These are phyloP conservation scores for Falco naumanni DNA, from an alignment of 2,797 vertebrate species.

Conservation along the genomic window DNA sequence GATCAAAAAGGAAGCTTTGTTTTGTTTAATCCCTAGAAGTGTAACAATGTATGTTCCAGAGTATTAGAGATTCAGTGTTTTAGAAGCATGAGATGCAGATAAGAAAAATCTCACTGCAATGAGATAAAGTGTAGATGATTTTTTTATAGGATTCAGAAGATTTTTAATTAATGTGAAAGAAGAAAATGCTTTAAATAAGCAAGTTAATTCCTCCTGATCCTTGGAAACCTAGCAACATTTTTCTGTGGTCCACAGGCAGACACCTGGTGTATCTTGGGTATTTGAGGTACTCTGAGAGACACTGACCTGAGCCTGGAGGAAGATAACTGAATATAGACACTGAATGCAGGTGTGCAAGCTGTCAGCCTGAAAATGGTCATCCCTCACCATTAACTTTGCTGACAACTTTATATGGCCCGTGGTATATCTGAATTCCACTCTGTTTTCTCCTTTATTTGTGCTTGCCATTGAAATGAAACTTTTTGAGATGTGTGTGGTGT, in stretches of 20 bases:
- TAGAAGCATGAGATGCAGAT: not conserved
- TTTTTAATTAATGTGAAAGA: not conserved
- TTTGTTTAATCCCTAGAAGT: not conserved
- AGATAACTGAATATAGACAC: slow-evolving; percentile 15
- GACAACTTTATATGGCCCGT: not conserved
- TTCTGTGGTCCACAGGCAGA: not conserved
- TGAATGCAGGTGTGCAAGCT: slow-evolving; percentile 31
- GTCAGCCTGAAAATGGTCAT: slow-evolving; percentile 42
- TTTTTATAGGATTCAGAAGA: not conserved
- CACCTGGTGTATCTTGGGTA: slow-evolving; percentile 15
- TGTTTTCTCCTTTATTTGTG: slow-evolving; percentile 22
- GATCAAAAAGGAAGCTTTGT: not conserved
- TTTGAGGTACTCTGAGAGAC: slow-evolving; percentile 13
- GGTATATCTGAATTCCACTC: not conserved
- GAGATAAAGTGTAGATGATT: not conserved
- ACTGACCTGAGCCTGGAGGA: slow-evolving; percentile 20
- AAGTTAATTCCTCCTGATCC: slow-evolving; percentile 50
- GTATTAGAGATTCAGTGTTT: not conserved
- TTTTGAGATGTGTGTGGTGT: not conserved
- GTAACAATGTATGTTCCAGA: not conserved
- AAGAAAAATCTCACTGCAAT: not conserved
- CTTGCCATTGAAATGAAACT: not conserved
- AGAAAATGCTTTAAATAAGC: slow-evolving; percentile 9
- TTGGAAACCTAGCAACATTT: slow-evolving; percentile 6
- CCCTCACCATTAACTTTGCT: not conserved